Conservation (phyloP, 1,140 invertebrate genomes). For the Eupeodes corollae region DNA sequence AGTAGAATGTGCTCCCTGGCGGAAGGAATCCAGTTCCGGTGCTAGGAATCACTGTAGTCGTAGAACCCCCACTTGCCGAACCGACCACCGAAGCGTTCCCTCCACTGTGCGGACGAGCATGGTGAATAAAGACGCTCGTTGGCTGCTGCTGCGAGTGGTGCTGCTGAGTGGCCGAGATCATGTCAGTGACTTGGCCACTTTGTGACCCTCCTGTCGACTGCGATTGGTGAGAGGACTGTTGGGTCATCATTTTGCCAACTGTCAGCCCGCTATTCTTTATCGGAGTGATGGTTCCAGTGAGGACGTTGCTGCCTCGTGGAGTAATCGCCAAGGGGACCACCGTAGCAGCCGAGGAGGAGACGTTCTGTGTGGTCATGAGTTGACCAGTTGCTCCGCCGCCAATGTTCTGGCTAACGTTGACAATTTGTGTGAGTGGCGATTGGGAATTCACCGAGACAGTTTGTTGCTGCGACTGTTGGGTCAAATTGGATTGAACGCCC, state of each 20-base stretch:
- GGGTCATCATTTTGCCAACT: conserved; percentile 31
- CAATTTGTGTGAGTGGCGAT: conserved; percentile 13
- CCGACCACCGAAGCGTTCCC: not conserved
- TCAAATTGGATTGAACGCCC: not conserved
- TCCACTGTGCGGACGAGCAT: conserved; percentile 1
- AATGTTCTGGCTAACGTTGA: conserved; percentile 7
- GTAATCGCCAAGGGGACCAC: conserved; percentile 29
- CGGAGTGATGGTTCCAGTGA: conserved; percentile 29
- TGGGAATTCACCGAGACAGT: conserved; percentile 4
- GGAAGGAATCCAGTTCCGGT: conserved; percentile 9
- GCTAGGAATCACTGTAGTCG: conserved; percentile 18
- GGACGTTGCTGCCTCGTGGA: conserved; percentile 18
- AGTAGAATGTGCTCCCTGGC: conserved; percentile 29
- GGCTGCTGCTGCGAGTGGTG: conserved; percentile 1
- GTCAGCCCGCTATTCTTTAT: conserved; percentile 29
- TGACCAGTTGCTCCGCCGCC: conserved; percentile 10
- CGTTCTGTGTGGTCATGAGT: conserved; percentile 9
- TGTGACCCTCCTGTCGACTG: not conserved
- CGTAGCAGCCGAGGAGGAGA: conserved; percentile 22
- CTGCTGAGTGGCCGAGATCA: conserved; percentile 2
- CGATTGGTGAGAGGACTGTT: conserved; percentile 9
- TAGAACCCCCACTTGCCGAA: not conserved
- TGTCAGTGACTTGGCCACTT: not conserved
- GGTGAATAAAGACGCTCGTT: conserved; percentile 10
- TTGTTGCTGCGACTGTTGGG: not conserved